These are phyloP conservation scores for Drosophila neotestacea DNA, from an alignment of 2,888 invertebrate genomes.

Conservation along the genomic window DNA sequence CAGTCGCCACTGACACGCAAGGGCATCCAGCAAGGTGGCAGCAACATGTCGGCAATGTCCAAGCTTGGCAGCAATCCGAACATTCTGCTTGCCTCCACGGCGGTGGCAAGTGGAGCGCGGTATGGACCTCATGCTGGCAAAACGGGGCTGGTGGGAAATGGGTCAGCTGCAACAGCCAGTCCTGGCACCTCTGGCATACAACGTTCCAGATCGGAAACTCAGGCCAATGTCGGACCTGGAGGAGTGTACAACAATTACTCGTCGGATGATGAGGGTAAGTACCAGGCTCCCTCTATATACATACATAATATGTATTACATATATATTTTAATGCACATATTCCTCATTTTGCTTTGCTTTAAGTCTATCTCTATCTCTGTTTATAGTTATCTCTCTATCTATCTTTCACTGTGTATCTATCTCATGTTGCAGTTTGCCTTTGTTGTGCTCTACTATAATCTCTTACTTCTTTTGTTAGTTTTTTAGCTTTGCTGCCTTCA, in stretches of 20 bases:
- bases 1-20: constrained; percentile 95
- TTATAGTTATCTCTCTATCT: neutral
- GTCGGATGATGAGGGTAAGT: constrained; percentile 96
- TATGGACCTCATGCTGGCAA: constrained; percentile 67
- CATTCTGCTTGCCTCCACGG: constrained; percentile 80
- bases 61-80: constrained; percentile 85
- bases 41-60: constrained; percentile 85
- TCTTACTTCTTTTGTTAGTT: constrained; percentile 44
- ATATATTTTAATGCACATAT: constrained; percentile 35
- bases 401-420: constrained; percentile 24
- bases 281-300: constrained; percentile 6
- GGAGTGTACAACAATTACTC: constrained; percentile 92
- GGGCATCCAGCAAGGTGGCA: constrained; percentile 87
- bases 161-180: constrained; percentile 23
- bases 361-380: constrained; percentile 40
- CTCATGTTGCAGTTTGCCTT: constrained; percentile 55
- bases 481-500: constrained; percentile 31
- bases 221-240: constrained; percentile 86
- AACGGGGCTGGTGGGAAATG: constrained; percentile 48
- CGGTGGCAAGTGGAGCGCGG: constrained; percentile 79
- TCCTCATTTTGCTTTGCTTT: constrained; percentile 69
- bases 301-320: too few relatives aligned
- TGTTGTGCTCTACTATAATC: constrained; percentile 45
- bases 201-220: constrained; percentile 85
- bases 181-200: constrained; percentile 76